Evolutionary conservation across 92 coral and sea anemone genomes (phyloP), one percentile per base, ranked within the genome.

Genomic region (Actinernus sp.): DNA sequence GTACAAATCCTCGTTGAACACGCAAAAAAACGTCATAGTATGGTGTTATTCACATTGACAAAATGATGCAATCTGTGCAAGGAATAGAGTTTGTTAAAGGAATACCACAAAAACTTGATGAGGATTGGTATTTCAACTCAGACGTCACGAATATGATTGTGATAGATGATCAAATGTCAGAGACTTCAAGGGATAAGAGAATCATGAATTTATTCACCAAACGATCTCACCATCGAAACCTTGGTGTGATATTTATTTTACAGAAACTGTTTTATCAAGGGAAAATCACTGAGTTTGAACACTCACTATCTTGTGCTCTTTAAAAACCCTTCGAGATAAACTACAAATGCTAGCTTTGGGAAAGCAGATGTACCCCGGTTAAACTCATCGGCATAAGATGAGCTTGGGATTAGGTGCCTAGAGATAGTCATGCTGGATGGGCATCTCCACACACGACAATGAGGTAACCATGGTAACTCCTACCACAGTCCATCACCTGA

Each of bases 191-290:
- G 16, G 57, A 49, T 25, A 49, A 19, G 29, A 24, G 53, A 8
- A 39, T 61, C 29, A 23, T 40, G 31, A 66, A 74, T 65, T 49
- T 74, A 38, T 75, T 75, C 34, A 75, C 82, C 12, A 75, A 75
- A 45, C 68, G 84, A 20, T 68, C 68, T 43, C 68, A 54, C 55
- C 84, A 67, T 68, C 58, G 78, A 18, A 76, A 76, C 28, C 68
- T 76, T 4, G 52, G 55, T 74, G 74, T 74, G 27, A 51, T 74
- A 21, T 74, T 46, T 23, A 54, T 74, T 14, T 12, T 41, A 24
- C 83, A 76, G 49, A 62, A 73, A 33, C 39, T 61, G 12, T 61
- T 65, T 62, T 53, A 65, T 60, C 80, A 73, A 60, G 74, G 80
- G 16, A 73, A 62, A 47, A 66, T 74, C 74, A 74, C 8, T 14